Evolutionary conservation across 2,113 vertebrate genomes (phyloP).

Genomic region (Astur gentilis): DNA sequence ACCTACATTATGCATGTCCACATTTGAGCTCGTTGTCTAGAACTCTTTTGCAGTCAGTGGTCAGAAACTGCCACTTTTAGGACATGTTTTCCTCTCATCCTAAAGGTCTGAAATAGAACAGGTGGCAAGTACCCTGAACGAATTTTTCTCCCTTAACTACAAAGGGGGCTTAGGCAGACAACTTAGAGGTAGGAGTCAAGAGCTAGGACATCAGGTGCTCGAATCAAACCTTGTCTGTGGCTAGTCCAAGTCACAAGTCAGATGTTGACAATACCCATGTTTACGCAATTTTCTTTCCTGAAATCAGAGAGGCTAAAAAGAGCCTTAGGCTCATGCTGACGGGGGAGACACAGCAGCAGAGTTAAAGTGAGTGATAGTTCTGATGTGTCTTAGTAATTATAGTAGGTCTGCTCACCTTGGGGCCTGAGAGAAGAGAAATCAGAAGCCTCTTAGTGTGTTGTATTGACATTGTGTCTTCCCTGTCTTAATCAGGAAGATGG

Average conservation of each 20-base stretch:
- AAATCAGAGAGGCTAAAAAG: not conserved
- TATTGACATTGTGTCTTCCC: rapidly evolving
- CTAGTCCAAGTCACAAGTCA: not conserved
- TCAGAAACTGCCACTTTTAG: not conserved
- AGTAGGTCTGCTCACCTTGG: not conserved
- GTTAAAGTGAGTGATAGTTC: not conserved
- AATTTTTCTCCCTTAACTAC: not conserved
- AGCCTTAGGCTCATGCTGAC: not conserved
- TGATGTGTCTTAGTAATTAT: not conserved
- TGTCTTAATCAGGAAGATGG: not conserved
- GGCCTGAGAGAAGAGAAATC: not conserved
- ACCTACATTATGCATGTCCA: not conserved
- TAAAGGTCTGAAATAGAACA: not conserved
- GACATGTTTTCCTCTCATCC: not conserved
- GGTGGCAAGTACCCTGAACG: not conserved
- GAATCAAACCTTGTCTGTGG: not conserved
- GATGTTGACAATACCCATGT: rapidly evolving
- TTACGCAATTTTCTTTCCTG: not conserved
- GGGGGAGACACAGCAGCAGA: not conserved
- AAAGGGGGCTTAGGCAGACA: not conserved
- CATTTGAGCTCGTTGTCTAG: not conserved
- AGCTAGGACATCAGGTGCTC: not conserved
- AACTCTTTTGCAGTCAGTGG: not conserved
- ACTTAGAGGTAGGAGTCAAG: not conserved
- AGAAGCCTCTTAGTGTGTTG: not conserved